Conservation (phyloP, 1,140 invertebrate species). For the Berghia stephanieae region DNA sequence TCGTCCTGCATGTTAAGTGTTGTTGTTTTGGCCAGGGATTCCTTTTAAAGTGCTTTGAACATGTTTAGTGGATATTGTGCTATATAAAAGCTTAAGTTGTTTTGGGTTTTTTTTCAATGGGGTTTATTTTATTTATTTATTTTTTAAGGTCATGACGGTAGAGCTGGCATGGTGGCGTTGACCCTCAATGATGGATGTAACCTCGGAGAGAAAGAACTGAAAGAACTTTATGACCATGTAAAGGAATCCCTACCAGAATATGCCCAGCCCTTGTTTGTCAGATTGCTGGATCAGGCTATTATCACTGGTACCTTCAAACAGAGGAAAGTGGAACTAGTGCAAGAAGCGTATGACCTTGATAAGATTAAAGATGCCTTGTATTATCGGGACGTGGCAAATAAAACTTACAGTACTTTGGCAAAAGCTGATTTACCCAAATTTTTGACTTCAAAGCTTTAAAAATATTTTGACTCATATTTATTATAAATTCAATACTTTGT, state of each 20-base stretch:
- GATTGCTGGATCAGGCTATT: conserved; percentile 69
- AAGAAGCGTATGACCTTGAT: conserved; percentile 86
- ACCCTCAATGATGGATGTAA: conserved; percentile 65
- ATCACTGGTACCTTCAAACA: conserved; percentile 57
- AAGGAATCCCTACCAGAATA: conserved; percentile 77
- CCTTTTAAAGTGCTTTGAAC: background rate
- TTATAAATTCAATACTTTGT: no score
- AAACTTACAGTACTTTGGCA: conserved; percentile 73
- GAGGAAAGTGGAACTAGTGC: conserved; percentile 73
- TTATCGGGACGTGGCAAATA: conserved; percentile 72
- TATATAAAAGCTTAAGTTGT: background rate
- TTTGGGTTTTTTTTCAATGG: background rate
- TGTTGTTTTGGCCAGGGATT: background rate
- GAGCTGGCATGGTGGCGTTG: conserved; percentile 93
- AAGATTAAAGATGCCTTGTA: conserved; percentile 82
- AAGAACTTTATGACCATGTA: conserved; percentile 48
- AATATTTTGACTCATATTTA: background rate
- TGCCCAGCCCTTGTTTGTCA: conserved; percentile 86
- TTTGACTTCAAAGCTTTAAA: conserved; percentile 28
- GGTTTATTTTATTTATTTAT: conserved; percentile 1
- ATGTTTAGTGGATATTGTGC: background rate
- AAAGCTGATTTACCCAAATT: conserved; percentile 65
- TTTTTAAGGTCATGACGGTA: conserved; percentile 83
- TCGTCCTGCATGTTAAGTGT: background rate
- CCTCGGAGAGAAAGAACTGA: conserved; percentile 38